Evolutionary conservation across 2,113 vertebrate genomes (phyloP), one percentile per base, ranked within the genome.

Genomic region (Hemiprocne comata): DNA sequence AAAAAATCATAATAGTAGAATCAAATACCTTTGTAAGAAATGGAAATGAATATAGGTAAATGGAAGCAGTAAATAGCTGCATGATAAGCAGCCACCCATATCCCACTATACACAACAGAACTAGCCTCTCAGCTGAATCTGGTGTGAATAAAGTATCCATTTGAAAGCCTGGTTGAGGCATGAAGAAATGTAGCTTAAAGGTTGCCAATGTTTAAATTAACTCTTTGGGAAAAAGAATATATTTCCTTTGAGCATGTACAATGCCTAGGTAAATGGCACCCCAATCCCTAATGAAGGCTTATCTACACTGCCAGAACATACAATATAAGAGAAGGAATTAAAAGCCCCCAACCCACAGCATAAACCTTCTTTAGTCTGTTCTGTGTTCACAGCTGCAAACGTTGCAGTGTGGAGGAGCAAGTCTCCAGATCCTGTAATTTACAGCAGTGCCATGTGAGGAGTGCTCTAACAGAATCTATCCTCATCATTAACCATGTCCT

Each of bases 201-300:
- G 93, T 93, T 95, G 81, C 46, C 81, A 76, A 19, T 85, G 77
- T 94, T 97, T 94, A 95, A 94, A 94, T 96, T 95, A 89, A 94
- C 91, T 96, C 89, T 95, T 95, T 89, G 87, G 75, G 87, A 85
- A 92, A 95, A 89, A 62, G 58, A 93, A 85, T 87, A 64, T 89
- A 85, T 97, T 91, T 95, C 54, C 66, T 94, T 62, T 55, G 55
- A 89, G 54, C 13, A 0, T 82, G 50, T 57, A 76, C 40, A 58
- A 73, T 76, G 61, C 81, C 81, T 85, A 94, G 89, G 93, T 95
- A 95, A 95, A 96, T 87, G 93, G 62, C 81, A 96, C 62, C 85
- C 74, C 95, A 72, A 91, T 93, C 91, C 77, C 44, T 87, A 82
- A 89, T 89, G 87, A 81, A 40, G 69, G 84, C 48, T 94, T 95